Percentiles rank a stretch among this genome's conserved stretches.
Conservation (phyloP, 2,888 invertebrate species). For the Cosmorhoe ocellata region DNA sequence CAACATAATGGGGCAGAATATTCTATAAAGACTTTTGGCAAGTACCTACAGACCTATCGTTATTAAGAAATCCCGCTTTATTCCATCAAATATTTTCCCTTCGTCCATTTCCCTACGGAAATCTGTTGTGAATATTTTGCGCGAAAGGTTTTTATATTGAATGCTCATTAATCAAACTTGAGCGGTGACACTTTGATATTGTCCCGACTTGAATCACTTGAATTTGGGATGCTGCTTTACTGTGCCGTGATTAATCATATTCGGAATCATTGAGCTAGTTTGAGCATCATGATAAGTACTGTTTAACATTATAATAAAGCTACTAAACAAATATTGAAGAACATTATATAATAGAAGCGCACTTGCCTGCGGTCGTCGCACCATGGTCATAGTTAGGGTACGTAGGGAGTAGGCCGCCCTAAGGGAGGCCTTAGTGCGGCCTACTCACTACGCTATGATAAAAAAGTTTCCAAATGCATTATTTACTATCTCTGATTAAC, state of each 20-base stretch:
- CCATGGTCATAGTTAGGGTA: no score
- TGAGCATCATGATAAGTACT: background rate
- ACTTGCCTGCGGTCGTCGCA: no score
- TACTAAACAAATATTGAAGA: no score
- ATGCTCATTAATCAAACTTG: slow-evolving; percentile 59
- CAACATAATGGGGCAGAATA: slow-evolving; percentile 1
- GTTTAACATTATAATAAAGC: background rate
- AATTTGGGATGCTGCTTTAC: slow-evolving; percentile 48
- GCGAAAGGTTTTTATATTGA: slow-evolving; percentile 36
- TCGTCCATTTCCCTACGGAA: slow-evolving; percentile 16
- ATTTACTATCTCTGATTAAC: no score
- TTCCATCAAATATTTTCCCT: slow-evolving; percentile 8
- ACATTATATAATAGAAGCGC: no score
- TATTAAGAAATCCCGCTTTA: background rate
- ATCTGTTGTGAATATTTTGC: slow-evolving; percentile 38
- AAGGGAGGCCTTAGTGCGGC: no score
- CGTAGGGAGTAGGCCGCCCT: no score
- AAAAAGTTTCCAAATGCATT: no score
- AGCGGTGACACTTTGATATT: slow-evolving; percentile 50
- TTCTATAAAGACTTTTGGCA: no score
- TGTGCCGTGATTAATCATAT: slow-evolving; percentile 51
- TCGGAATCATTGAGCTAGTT: slow-evolving; percentile 3
- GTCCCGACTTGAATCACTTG: slow-evolving; percentile 37
- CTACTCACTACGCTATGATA: no score
- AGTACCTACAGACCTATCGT: background rate